Conservation (phyloP, 2,888 invertebrate genomes). For the Drosophila mayaguana region DNA sequence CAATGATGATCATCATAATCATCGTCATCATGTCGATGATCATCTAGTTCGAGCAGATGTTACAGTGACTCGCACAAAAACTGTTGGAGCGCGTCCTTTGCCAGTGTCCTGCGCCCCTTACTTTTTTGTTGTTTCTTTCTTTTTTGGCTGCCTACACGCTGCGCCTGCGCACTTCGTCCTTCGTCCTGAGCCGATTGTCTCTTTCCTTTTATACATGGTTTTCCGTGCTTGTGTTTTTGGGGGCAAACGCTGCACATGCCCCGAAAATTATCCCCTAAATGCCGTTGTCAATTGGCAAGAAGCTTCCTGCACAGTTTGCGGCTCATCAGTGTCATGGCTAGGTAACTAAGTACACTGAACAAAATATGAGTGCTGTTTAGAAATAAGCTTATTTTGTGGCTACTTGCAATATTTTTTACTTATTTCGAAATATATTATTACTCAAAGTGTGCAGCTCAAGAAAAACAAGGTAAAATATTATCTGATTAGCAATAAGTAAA, state of each 20-base stretch:
- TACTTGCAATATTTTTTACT: no score
- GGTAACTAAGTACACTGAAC: slow-evolving; percentile 23
- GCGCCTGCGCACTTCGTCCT: slow-evolving; percentile 21
- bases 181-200: slow-evolving; percentile 20
- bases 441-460: no score
- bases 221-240: slow-evolving; percentile 23
- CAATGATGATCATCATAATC: slow-evolving; percentile 5
- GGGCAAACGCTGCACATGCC: slow-evolving; percentile 60
- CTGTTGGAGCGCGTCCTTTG: slow-evolving; percentile 74
- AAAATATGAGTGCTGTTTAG: neutral
- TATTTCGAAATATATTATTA: no score
- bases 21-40: slow-evolving; percentile 14
- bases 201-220: slow-evolving; percentile 24
- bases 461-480: no score
- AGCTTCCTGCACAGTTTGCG: slow-evolving; percentile 78
- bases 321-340: slow-evolving; percentile 72
- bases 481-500: no score
- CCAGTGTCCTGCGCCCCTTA: slow-evolving; percentile 36
- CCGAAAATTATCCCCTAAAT: slow-evolving; percentile 80
- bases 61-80: slow-evolving; percentile 48
- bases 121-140: neutral
- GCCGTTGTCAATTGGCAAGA: slow-evolving; percentile 69
- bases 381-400: no score
- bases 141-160: slow-evolving; percentile 57
- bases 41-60: slow-evolving; percentile 47